Evolutionary conservation across 2,797 vertebrate genomes (phyloP).

Genomic region (Cuculus canorus): DNA sequence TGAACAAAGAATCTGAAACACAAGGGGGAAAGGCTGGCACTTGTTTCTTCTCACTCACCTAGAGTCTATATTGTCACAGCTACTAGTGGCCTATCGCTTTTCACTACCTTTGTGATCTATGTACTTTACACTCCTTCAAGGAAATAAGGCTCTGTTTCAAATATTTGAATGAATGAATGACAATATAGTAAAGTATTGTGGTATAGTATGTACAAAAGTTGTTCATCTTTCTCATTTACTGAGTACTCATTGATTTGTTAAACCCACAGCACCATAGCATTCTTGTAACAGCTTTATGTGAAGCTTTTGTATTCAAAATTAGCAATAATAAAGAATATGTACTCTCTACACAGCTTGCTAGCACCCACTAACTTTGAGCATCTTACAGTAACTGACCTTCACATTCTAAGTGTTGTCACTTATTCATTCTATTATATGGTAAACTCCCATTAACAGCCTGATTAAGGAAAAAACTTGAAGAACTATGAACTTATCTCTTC

Average conservation of each 20-base stretch:
- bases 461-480: not conserved
- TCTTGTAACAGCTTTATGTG: not conserved
- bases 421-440: not conserved
- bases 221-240: not conserved
- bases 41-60: constrained; percentile 1
- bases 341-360: not conserved
- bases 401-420: not conserved
- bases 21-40: not conserved
- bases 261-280: not conserved
- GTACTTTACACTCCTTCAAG: not conserved
- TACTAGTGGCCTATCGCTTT: not conserved
- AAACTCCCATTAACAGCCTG: not conserved
- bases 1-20: constrained; percentile 6
- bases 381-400: not conserved
- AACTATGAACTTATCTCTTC: not conserved
- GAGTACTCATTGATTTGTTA: not conserved
- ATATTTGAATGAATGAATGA: not conserved
- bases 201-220: not conserved
- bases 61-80: not conserved
- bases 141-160: not conserved
- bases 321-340: not conserved
- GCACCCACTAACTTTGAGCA: not conserved
- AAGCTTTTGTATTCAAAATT: not conserved
- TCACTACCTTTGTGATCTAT: not conserved
- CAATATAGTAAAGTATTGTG: not conserved